Percentiles rank a stretch among this genome's conserved stretches.
Conservation (phyloP, 2,888 invertebrate genomes). For the Drosophila suboccidentalis region DNA sequence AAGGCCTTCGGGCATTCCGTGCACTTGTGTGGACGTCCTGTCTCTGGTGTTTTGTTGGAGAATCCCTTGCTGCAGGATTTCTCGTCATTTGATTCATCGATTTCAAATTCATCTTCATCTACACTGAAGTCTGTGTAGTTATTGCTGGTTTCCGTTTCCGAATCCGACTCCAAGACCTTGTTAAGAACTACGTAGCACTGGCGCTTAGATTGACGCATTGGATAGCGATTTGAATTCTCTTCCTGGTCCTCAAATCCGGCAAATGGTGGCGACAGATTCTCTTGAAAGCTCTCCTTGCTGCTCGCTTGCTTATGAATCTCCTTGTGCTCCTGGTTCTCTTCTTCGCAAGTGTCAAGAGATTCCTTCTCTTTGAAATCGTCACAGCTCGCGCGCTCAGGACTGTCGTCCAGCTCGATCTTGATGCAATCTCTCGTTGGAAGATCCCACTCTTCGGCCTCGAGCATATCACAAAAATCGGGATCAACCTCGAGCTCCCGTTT, state of each 20-base stretch:
- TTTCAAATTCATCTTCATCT: conserved; percentile 13
- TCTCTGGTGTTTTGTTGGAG: neutral
- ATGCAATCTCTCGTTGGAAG: conserved; percentile 15
- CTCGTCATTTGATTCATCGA: neutral
- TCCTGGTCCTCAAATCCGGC: neutral
- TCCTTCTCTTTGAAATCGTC: neutral
- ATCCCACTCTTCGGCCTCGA: conserved; percentile 33
- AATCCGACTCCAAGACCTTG: neutral
- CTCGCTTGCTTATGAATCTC: neutral
- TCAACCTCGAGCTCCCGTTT: neutral
- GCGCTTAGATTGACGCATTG: neutral
- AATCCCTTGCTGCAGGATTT: neutral
- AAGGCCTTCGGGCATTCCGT: conserved; percentile 20
- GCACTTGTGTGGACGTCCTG: conserved; percentile 15
- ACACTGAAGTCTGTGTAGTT: neutral
- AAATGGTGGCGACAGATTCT: neutral
- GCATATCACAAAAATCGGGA: conserved; percentile 24
- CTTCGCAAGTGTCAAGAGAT: neutral
- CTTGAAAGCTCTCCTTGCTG: neutral
- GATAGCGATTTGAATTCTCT: neutral
- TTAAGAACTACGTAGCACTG: neutral
- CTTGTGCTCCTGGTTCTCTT: neutral
- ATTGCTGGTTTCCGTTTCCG: neutral
- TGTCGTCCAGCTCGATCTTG: conserved; percentile 21
- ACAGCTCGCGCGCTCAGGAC: neutral